A percentile compares a stretch with the other conserved stretches of the same genome.
These are phyloP conservation scores for Aphidius gifuensis DNA, from an alignment of 1,140 invertebrate species.

Conservation along the genomic window DNA sequence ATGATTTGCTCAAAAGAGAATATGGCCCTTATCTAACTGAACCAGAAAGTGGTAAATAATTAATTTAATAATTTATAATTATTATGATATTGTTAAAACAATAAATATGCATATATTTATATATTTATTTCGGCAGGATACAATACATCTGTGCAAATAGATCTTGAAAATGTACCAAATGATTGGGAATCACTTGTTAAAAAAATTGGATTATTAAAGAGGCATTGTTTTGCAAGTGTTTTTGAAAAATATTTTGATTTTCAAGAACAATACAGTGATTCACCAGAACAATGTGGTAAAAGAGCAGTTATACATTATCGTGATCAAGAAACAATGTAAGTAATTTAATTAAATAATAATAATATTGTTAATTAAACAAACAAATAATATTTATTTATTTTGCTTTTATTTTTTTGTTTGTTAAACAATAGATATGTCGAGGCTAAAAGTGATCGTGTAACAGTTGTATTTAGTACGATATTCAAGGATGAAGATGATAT, in stretches of 20 bases:
- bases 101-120: slow-evolving; percentile 2
- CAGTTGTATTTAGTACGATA: slow-evolving; percentile 98
- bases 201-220: slow-evolving; percentile 91
- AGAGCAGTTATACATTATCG: slow-evolving; percentile 97
- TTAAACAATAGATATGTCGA: slow-evolving; percentile 78
- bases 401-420: slow-evolving; percentile 21
- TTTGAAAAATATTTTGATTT: slow-evolving; percentile 99
- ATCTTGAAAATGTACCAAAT: slow-evolving; percentile 87
- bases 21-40: slow-evolving; percentile 80
- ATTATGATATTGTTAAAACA: slow-evolving; percentile 17
- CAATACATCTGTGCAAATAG: slow-evolving; percentile 91
- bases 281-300: slow-evolving; percentile 61
- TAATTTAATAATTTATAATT: not conserved
- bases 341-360: not conserved
- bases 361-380: not conserved
- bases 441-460: slow-evolving; percentile 96
- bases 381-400: not conserved
- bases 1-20: slow-evolving; percentile 89
- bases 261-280: slow-evolving; percentile 66
- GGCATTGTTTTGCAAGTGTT: slow-evolving; percentile 98
- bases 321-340: slow-evolving; percentile 98
- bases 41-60: slow-evolving; percentile 53
- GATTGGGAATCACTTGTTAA: slow-evolving; percentile 87
- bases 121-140: slow-evolving; percentile 64
- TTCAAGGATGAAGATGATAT: slow-evolving; percentile 99